phyloP scores from a whole-genome alignment of 2,888 invertebrate species.

The Xylophagus ater region DNA sequence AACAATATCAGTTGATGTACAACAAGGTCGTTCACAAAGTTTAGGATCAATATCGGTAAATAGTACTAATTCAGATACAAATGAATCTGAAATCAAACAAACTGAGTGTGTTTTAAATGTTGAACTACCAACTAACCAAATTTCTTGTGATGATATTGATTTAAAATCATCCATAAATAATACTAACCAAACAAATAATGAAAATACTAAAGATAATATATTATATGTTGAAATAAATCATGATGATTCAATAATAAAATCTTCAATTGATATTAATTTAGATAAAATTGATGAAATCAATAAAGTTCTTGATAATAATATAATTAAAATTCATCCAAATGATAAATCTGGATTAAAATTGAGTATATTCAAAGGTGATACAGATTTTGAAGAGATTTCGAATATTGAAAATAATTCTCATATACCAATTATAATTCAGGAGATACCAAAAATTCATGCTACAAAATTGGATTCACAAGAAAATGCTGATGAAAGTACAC shows the following conservation, averaged over 20 bases:
- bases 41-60: slow-evolving; percentile 40
- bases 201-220: not conserved
- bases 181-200: not conserved
- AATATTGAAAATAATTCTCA: too few species aligned
- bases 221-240: slow-evolving; percentile 29
- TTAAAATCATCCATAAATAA: not conserved
- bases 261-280: slow-evolving; percentile 35
- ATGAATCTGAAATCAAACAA: too few species aligned
- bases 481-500: too few species aligned
- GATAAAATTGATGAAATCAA: slow-evolving; percentile 37
- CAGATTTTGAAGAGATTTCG: too few species aligned
- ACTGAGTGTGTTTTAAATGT: not conserved
- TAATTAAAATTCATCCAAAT: slow-evolving; percentile 23
- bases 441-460: too few species aligned
- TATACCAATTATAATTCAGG: too few species aligned
- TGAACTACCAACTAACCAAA: not conserved
- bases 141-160: not conserved
- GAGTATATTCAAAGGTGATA: not conserved
- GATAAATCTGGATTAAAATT: not conserved
- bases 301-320: slow-evolving; percentile 32
- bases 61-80: slow-evolving; percentile 22
- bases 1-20: slow-evolving; percentile 1
- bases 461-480: too few species aligned
- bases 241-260: slow-evolving; percentile 21
- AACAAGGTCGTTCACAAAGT: slow-evolving; percentile 32